phyloP scores from a whole-genome alignment of 2,797 vertebrate genomes.

The Eospalax fontanierii region DNA sequence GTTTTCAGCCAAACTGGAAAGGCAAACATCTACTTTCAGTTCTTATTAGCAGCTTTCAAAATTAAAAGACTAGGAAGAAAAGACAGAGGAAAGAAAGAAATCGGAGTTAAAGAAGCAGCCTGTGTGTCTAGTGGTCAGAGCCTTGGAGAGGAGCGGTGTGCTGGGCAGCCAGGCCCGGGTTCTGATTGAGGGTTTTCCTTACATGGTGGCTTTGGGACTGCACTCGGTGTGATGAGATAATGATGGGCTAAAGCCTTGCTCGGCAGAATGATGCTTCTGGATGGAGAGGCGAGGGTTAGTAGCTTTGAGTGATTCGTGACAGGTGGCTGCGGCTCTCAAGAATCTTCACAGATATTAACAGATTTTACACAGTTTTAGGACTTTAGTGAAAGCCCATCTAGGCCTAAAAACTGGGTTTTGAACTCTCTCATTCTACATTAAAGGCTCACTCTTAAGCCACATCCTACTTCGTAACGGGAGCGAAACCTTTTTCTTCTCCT shows the following conservation, averaged over 20 bases:
- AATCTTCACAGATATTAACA: background rate
- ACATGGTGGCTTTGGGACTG: constrained; percentile 63
- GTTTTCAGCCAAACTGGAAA: background rate
- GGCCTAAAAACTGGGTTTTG: constrained; percentile 35
- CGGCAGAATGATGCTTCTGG: background rate
- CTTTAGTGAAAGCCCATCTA: background rate
- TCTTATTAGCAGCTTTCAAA: background rate
- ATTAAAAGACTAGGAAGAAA: too few relatives aligned
- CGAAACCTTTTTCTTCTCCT: background rate
- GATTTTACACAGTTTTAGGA: background rate
- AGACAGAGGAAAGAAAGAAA: background rate
- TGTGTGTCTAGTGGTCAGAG: background rate
- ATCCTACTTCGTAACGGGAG: constrained; percentile 59
- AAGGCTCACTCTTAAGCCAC: constrained; percentile 59
- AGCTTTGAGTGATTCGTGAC: constrained; percentile 1
- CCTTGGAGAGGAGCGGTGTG: constrained; percentile 1
- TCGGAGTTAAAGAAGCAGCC: background rate
- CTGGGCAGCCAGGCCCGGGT: constrained; percentile 63
- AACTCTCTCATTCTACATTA: background rate
- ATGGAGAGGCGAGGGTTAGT: background rate
- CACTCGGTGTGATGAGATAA: background rate
- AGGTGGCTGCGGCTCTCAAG: constrained; percentile 37
- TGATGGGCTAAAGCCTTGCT: background rate
- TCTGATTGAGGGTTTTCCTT: constrained; percentile 64
- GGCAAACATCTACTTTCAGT: background rate